Evolutionary conservation across 1,140 invertebrate species (phyloP).

Genomic region (Drosophila jambulina): DNA sequence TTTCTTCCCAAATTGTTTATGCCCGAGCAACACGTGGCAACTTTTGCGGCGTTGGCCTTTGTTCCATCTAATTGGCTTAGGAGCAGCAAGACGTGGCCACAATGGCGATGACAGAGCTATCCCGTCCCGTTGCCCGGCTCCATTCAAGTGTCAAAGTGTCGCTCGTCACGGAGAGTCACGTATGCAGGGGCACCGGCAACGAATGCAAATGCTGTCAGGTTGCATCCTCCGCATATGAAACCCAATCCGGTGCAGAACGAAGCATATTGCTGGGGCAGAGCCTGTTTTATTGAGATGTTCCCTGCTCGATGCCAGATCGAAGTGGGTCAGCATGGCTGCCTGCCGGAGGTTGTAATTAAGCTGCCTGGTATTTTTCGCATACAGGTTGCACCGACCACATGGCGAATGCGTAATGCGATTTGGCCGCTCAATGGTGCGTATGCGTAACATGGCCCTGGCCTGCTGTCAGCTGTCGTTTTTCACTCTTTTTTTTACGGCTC

Average conservation of each 20-base stretch:
- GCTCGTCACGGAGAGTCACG: constrained; percentile 32
- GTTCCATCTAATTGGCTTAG: constrained; percentile 58
- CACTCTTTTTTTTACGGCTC: constrained; percentile 10
- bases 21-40: constrained; percentile 29
- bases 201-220: constrained; percentile 43
- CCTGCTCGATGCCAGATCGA: constrained; percentile 33
- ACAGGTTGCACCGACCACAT: constrained; percentile 20
- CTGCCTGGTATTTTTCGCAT: constrained; percentile 19
- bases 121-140: constrained; percentile 17
- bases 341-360: constrained; percentile 39
- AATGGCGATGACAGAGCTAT: constrained; percentile 29
- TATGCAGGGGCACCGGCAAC: constrained; percentile 22
- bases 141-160: constrained; percentile 59
- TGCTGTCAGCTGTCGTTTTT: constrained; percentile 19
- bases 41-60: constrained; percentile 23
- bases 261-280: not conserved
- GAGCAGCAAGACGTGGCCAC: constrained; percentile 22
- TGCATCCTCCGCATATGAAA: constrained; percentile 15
- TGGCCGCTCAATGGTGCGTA: constrained; percentile 59
- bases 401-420: constrained; percentile 59
- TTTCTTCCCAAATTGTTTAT: constrained; percentile 27
- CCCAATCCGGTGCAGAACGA: constrained; percentile 7
- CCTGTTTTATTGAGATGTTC: constrained; percentile 52
- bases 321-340: constrained; percentile 6
- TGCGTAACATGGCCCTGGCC: constrained; percentile 47